These are phyloP conservation scores for Probosciger aterrimus DNA, from an alignment of 2,113 vertebrate species.

Conservation along the genomic window DNA sequence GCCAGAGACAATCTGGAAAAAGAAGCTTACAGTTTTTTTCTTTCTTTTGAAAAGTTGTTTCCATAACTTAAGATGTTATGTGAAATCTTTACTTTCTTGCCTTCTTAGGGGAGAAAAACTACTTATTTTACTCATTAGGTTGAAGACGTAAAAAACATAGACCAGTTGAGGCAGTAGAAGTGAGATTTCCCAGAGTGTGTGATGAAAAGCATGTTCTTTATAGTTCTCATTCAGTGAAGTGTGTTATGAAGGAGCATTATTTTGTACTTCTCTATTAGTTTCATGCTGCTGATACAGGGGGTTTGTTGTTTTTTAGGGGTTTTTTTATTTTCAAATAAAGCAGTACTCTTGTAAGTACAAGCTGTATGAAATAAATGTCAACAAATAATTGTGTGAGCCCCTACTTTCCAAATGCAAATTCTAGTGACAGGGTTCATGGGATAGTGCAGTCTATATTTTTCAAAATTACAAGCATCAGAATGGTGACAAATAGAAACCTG, in stretches of 20 bases:
- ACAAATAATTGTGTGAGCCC: neutral
- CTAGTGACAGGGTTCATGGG: neutral
- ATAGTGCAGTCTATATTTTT: neutral
- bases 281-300: neutral
- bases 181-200: neutral
- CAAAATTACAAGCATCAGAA: neutral
- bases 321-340: neutral
- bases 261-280: neutral
- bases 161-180: neutral
- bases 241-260: neutral
- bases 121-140: constrained; percentile 12
- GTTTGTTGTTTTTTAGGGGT: neutral
- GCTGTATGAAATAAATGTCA: neutral
- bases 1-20: neutral
- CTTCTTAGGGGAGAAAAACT: constrained; percentile 7
- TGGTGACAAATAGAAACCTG: neutral
- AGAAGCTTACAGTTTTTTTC: neutral
- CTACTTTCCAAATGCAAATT: neutral
- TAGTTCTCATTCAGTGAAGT: neutral
- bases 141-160: constrained; percentile 12
- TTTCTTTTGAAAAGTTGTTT: neutral
- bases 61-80: neutral
- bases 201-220: constrained; percentile 12
- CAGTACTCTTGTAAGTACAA: neutral
- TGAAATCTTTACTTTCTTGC: constrained; percentile 23